phyloP scores from a whole-genome alignment of 2,113 vertebrate genomes.

The Heloderma charlesbogerti region DNA sequence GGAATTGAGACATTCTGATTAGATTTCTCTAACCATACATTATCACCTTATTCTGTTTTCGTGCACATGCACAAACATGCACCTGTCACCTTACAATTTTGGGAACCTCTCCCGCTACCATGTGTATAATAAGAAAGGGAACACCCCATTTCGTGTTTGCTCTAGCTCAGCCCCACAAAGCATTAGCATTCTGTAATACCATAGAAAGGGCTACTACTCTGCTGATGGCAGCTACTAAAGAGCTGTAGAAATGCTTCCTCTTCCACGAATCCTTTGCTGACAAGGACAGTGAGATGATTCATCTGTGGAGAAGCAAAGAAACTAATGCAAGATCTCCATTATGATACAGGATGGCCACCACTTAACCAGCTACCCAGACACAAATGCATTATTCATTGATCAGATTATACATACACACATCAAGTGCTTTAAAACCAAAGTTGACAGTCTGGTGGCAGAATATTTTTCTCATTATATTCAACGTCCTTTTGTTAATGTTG shows the following conservation, averaged over 20 bases:
- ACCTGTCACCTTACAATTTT: constrained; percentile 40
- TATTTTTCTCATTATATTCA: background rate
- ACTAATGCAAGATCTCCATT: constrained; percentile 5
- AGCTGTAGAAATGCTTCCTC: constrained; percentile 45
- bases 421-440: constrained; percentile 17
- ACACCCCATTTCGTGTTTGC: constrained; percentile 62
- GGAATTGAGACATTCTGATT: constrained; percentile 71
- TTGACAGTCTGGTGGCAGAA: background rate
- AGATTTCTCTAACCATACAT: constrained; percentile 74
- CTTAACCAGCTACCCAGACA: constrained; percentile 48
- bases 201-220: constrained; percentile 56
- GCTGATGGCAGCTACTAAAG: constrained; percentile 39
- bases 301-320: constrained; percentile 41
- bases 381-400: constrained; percentile 37
- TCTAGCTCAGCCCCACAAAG: constrained; percentile 58
- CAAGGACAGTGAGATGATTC: constrained; percentile 38
- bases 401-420: background rate
- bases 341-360: background rate
- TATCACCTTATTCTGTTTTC: constrained; percentile 68
- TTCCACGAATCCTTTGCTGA: constrained; percentile 37
- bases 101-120: constrained; percentile 55
- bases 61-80: too few relatives aligned
- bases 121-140: constrained; percentile 60
- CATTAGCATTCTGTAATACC: constrained; percentile 68
- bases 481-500: background rate